These are phyloP conservation scores for Drosophila obscura DNA, from an alignment of 1,140 invertebrate species.

Conservation along the genomic window DNA sequence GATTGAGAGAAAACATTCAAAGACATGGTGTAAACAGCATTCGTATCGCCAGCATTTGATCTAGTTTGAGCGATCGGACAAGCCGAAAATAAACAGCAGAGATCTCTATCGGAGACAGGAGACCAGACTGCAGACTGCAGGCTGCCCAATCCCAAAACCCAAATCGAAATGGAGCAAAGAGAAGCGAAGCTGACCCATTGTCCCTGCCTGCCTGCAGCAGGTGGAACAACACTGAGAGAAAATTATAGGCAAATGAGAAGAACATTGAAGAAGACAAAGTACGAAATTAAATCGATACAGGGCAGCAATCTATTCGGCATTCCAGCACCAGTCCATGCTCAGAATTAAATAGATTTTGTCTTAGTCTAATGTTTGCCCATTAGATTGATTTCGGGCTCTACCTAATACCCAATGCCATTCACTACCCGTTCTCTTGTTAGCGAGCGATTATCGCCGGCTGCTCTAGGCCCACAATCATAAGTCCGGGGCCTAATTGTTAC, in stretches of 20 bases:
- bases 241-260: background rate
- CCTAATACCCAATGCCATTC: conserved; percentile 14
- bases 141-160: no score
- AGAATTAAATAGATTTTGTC: no score
- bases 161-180: background rate
- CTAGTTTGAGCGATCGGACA: conserved; percentile 50
- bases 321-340: no score
- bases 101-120: conserved; percentile 53
- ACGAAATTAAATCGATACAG: background rate
- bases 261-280: background rate
- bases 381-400: no score
- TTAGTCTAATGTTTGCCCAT: no score
- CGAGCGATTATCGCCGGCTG: conserved; percentile 45
- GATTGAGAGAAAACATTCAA: conserved; percentile 59
- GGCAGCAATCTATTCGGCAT: no score
- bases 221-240: conserved; percentile 19
- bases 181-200: conserved; percentile 32
- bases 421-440: conserved; percentile 35
- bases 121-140: background rate
- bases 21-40: conserved; percentile 58
- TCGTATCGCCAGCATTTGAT: conserved; percentile 53
- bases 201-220: conserved; percentile 37
- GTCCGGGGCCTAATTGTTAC: conserved; percentile 42
- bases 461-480: conserved; percentile 38
- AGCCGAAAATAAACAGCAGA: conserved; percentile 50